Base-by-base conservation (phyloP, 2,797 vertebrate genomes). In the Oceanodroma leucorhoa region DNA sequence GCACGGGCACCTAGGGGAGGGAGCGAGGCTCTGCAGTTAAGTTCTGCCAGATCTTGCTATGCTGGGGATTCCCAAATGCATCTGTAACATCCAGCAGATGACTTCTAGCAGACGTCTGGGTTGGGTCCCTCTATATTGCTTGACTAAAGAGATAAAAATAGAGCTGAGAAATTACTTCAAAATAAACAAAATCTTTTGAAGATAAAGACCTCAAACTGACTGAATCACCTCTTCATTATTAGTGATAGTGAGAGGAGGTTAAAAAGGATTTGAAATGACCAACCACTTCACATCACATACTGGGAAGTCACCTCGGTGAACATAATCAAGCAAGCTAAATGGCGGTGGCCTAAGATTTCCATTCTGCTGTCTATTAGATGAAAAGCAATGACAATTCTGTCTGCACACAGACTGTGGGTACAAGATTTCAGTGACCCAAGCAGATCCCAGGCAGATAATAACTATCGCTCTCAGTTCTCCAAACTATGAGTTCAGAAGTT, bases 401-500 rank as follows among this genome's bases (percentile, higher is more conserved):
- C 67, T 85, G 71, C 32, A 41, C 29, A 38, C 5, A 38, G 66
- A 55, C 14, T 53, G 55, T 21, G 41, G 48, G 36, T 70, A 92
- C 17, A 62, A 69, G 10, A 84, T 70, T 93, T 80, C 75, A 73
- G 48, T 48, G 75, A 91, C 32, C 48, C 48, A 91, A 54, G 32
- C 45, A 80, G 83, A 95, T 92, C 38, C 70, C 62, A 94, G 72
- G 85, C 53, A 83, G 90, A 89, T 77, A 95, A 57, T 32, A 67
- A 83, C 45, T 57, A 67, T 32, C 26, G 5, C 75, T 70, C 48
- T 82, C n/a, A 21, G 75, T 70, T 90, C 40, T 85, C 41, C 71
- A 67, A 83, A 85, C 17, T 54, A 27, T 15, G 75, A 87, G 84
- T 92, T 95, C 93, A 93, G 89, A 90, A 93, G 62, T 92, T 93